A percentile compares a stretch with the other conserved stretches of the same genome.
phyloP scores from a whole-genome alignment of 2,888 invertebrate genomes.

The Lissonota sp. region DNA sequence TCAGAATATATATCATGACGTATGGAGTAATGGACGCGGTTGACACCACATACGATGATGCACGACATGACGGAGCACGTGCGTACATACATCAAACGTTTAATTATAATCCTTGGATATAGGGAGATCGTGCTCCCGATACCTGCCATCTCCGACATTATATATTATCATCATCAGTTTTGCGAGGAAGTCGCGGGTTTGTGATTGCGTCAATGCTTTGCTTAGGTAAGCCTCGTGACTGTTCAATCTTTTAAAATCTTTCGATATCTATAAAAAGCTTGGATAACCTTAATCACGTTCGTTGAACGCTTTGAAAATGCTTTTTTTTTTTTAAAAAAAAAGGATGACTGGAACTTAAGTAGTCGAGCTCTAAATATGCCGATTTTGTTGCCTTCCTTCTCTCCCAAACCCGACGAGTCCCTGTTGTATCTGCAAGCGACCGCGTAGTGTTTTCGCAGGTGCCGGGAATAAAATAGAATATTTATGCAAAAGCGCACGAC shows the following conservation, averaged over 20 bases:
- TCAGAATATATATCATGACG: slow-evolving; percentile 22
- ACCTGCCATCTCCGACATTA: slow-evolving; percentile 43
- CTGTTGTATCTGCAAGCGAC: no score
- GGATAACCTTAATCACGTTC: slow-evolving; percentile 44
- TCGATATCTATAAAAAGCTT: neutral
- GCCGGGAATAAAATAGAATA: slow-evolving; percentile 52
- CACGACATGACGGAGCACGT: slow-evolving; percentile 44
- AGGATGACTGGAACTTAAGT: no score
- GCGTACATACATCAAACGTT: slow-evolving; percentile 58
- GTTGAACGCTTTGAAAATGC: neutral
- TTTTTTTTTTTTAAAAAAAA: no score
- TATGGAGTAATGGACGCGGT: slow-evolving; percentile 35
- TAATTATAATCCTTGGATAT: slow-evolving; percentile 54
- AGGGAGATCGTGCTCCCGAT: slow-evolving; percentile 30
- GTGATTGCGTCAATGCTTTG: slow-evolving; percentile 26
- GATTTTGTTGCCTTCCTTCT: neutral
- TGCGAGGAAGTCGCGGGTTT: slow-evolving; percentile 35
- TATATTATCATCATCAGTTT: slow-evolving; percentile 46
- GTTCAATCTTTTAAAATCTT: neutral
- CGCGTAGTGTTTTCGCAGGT: slow-evolving; percentile 25
- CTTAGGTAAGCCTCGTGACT: neutral
- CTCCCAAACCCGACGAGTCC: neutral
- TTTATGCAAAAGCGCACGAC: slow-evolving; percentile 44
- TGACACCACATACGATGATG: slow-evolving; percentile 41
- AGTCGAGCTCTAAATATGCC: no score